Percentiles rank a stretch among this genome's conserved stretches.
Conservation (phyloP, 2,113 vertebrate species). For the Globicephala melas region DNA sequence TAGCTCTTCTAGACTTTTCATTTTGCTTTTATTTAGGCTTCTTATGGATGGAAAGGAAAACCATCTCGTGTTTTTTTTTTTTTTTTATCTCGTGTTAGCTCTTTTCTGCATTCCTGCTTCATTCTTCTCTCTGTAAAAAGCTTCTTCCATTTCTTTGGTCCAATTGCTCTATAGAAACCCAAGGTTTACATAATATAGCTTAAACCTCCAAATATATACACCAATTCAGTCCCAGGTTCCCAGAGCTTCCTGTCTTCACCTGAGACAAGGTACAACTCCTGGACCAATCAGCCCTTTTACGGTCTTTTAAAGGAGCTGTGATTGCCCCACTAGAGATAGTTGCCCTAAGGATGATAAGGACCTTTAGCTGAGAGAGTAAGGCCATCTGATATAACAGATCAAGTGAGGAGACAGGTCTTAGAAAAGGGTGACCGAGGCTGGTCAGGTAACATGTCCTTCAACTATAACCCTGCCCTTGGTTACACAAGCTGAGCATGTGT, state of each 20-base stretch:
- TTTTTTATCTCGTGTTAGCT: neutral
- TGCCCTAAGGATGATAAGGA: neutral
- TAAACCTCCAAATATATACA: neutral
- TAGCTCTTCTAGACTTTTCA: neutral
- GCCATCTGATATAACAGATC: neutral
- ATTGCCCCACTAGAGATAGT: neutral
- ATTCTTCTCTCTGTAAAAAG: neutral
- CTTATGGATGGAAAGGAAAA: neutral
- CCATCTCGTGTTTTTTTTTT: neutral
- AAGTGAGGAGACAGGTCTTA: no score
- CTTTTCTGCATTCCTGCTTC: neutral
- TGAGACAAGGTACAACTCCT: neutral
- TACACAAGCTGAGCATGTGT: no score
- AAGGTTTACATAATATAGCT: neutral
- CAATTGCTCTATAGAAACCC: neutral
- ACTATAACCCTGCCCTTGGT: no score
- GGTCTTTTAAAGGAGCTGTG: neutral
- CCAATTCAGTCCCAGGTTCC: neutral
- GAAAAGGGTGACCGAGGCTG: neutral
- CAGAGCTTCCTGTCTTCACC: neutral
- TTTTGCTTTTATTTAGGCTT: neutral
- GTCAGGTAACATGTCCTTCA: neutral
- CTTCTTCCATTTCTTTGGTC: neutral
- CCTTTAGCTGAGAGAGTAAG: neutral
- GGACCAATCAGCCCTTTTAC: neutral